These are phyloP conservation scores for Halesus radiatus DNA, from an alignment of 1,140 invertebrate species.

Conservation along the genomic window DNA sequence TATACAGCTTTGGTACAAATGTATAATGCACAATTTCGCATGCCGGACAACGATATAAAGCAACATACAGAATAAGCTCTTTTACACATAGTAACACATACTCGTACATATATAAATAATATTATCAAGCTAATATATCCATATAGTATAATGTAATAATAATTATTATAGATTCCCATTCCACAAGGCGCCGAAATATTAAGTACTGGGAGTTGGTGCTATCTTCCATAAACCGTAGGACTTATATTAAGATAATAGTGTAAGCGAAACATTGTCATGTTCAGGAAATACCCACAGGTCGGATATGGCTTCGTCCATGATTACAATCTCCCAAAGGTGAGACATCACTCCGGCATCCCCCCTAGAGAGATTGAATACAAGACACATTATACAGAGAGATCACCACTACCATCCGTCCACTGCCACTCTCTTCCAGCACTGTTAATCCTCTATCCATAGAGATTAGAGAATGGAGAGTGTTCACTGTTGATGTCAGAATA, in stretches of 20 bases:
- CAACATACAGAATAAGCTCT: conserved; percentile 13
- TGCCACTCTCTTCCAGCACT: not conserved
- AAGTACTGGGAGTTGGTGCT: conserved; percentile 23
- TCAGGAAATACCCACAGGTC: conserved; percentile 70
- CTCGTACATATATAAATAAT: not conserved
- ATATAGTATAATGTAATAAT: not conserved
- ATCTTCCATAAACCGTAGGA: conserved; percentile 32
- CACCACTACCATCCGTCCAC: not conserved
- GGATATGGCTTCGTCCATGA: conserved; percentile 76
- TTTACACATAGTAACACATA: not conserved
- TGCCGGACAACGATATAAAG: not conserved
- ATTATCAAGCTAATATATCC: conserved; percentile 12
- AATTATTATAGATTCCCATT: conserved; percentile 16
- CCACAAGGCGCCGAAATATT: conserved; percentile 41
- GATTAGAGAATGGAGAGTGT: too few species aligned
- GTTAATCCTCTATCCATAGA: too few species aligned
- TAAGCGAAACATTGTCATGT: conserved; percentile 7
- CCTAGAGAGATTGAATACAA: conserved; percentile 71
- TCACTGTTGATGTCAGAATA: too few species aligned
- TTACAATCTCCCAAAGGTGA: conserved; percentile 89
- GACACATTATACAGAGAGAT: not conserved
- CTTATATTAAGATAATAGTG: not conserved
- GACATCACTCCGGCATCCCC: conserved; percentile 93
- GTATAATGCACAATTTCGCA: too few species aligned
- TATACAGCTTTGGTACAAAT: too few species aligned